phyloP scores from a whole-genome alignment of 1,140 invertebrate species.

The Uloborus diversus region DNA sequence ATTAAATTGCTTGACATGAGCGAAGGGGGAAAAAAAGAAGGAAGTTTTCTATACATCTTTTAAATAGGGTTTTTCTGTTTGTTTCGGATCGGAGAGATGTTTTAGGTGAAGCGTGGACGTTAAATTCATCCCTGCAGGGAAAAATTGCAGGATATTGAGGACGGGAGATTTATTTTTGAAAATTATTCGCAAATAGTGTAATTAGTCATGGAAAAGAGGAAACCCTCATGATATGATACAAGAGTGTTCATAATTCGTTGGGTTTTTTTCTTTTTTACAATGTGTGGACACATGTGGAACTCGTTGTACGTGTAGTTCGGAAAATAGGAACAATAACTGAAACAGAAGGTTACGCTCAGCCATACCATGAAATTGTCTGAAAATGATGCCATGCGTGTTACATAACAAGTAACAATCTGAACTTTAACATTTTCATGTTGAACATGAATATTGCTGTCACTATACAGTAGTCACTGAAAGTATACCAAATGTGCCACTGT shows the following conservation, averaged over 20 bases:
- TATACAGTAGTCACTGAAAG: constrained; percentile 51
- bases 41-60: no score
- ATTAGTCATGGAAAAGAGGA: constrained; percentile 15
- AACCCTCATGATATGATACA: constrained; percentile 29
- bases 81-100: no score
- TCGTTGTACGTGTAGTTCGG: neutral
- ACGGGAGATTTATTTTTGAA: constrained; percentile 25
- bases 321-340: neutral
- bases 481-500: constrained; percentile 34
- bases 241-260: constrained; percentile 28
- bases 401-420: no score
- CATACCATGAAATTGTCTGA: neutral
- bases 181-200: neutral
- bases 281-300: no score
- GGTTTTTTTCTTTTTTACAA: neutral
- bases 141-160: constrained; percentile 15
- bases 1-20: no score
- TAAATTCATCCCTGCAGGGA: constrained; percentile 11
- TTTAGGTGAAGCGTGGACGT: constrained; percentile 46
- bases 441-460: neutral
- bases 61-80: no score
- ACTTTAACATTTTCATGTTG: neutral
- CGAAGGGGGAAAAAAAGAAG: no score
- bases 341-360: neutral
- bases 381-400: neutral